phyloP scores from a whole-genome alignment of 2,113 vertebrate genomes.

The Pangasianodon gigas region DNA sequence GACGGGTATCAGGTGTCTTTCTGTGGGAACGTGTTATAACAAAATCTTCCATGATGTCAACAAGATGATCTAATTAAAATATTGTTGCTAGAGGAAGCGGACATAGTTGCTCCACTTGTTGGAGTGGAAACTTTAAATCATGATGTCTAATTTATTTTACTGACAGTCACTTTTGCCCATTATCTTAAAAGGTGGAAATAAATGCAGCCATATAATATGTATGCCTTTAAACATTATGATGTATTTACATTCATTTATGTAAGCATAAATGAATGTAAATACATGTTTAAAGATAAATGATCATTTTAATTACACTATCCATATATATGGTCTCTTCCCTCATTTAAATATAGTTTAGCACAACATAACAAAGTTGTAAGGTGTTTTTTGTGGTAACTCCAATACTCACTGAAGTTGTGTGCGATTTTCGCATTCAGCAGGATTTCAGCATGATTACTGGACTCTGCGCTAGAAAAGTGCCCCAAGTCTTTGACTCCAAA shows the following conservation, averaged over 20 bases:
- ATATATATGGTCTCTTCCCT: neutral
- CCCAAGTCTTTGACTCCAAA: slow-evolving; percentile 66
- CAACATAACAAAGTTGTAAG: neutral
- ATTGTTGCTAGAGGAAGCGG: neutral
- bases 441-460: slow-evolving; percentile 62
- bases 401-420: slow-evolving; percentile 79
- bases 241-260: neutral
- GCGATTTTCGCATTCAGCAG: slow-evolving; percentile 76
- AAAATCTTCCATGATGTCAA: neutral
- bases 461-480: slow-evolving; percentile 28
- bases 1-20: neutral
- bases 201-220: neutral
- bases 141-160: neutral
- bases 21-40: neutral
- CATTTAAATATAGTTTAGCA: neutral
- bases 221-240: neutral
- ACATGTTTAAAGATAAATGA: no score
- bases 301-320: neutral
- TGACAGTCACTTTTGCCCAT: neutral
- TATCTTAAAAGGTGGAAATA: neutral
- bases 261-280: no score
- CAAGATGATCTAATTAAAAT: neutral
- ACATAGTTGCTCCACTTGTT: neutral
- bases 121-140: neutral
- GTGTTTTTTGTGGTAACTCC: neutral